phyloP scores from a whole-genome alignment of 2,113 vertebrate species.

The Donacobius atricapilla region DNA sequence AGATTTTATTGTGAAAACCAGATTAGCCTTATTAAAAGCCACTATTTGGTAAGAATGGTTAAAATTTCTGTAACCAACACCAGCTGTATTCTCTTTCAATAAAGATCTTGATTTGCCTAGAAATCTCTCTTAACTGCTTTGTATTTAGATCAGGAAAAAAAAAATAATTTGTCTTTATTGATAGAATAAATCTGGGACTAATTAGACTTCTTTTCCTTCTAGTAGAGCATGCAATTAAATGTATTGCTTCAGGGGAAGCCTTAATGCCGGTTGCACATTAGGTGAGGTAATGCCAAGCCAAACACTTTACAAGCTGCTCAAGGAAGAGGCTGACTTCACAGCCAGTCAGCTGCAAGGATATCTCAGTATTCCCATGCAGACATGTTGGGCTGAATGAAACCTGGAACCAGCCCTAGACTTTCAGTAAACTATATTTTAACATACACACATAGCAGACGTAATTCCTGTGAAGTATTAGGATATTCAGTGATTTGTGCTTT shows the following conservation, averaged over 20 bases:
- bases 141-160: neutral
- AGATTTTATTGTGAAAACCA: neutral
- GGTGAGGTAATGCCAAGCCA: conserved; percentile 55
- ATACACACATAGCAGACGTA: neutral
- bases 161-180: conserved; percentile 6
- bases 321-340: conserved; percentile 17
- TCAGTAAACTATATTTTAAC: conserved; percentile 12
- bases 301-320: conserved; percentile 25
- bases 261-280: neutral
- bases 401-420: conserved; percentile 9
- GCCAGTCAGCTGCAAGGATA: neutral
- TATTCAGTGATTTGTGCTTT: neutral
- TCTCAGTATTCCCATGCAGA: neutral
- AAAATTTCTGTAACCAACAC: neutral
- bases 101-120: neutral
- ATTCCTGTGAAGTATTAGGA: neutral
- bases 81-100: neutral
- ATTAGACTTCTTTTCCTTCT: conserved; percentile 31
- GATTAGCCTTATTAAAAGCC: neutral
- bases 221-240: conserved; percentile 31
- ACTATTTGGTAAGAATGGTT: neutral
- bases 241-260: conserved; percentile 39
- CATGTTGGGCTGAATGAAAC: neutral
- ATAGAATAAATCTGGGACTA: conserved; percentile 48
- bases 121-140: neutral